phyloP scores from a whole-genome alignment of 2,888 invertebrate genomes.

The Lysandra coridon region DNA sequence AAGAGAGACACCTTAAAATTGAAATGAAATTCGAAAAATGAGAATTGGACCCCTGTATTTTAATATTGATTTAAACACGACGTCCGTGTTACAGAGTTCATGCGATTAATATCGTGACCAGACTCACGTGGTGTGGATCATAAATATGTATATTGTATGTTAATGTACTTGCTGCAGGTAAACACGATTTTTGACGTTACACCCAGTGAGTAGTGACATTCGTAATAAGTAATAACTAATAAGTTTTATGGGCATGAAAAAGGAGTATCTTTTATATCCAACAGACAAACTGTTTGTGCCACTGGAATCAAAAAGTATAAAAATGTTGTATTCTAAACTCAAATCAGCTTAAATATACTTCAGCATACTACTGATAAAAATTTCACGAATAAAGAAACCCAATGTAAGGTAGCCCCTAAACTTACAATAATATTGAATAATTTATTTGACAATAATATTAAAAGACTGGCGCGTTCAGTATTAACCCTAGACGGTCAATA shows the following conservation, averaged over 20 bases:
- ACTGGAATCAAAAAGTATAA: no score
- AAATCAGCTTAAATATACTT: no score
- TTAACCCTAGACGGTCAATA: no score
- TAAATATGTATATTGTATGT: conserved; percentile 16
- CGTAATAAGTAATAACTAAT: not conserved
- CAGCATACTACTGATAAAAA: no score
- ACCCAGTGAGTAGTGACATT: not conserved
- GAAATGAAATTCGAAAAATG: no score
- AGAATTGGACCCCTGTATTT: not conserved
- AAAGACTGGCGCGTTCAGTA: no score
- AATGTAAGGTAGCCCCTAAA: no score
- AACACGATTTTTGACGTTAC: not conserved
- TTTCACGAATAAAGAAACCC: no score
- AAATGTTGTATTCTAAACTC: no score
- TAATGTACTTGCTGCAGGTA: not conserved
- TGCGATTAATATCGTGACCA: conserved; percentile 2
- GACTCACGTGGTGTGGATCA: not conserved
- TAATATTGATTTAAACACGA: not conserved
- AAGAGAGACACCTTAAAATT: not conserved
- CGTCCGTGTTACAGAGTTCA: not conserved
- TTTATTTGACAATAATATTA: no score
- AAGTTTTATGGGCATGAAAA: not conserved
- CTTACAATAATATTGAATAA: no score
- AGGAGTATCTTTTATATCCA: not conserved
- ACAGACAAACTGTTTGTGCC: not conserved